Percentiles rank a stretch among this genome's conserved stretches.
phyloP scores from a whole-genome alignment of 2,113 vertebrate species.

The Myiagra hebetior region DNA sequence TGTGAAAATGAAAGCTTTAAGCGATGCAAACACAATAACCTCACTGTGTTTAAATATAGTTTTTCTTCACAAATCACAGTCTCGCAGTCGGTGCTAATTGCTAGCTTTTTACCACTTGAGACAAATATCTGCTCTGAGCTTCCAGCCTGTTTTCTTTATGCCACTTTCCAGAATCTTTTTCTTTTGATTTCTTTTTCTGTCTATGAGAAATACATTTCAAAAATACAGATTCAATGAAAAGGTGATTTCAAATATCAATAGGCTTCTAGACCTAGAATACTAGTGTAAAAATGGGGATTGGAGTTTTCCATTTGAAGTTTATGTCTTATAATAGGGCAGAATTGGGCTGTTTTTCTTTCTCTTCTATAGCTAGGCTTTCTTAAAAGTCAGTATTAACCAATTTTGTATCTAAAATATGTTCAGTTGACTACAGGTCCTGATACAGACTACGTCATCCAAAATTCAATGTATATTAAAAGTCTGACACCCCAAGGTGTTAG shows the following conservation, averaged over 20 bases:
- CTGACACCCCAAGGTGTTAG: background rate
- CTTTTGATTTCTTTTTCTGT: background rate
- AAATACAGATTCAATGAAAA: background rate
- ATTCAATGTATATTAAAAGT: background rate
- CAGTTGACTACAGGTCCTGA: background rate
- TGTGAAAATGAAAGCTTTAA: background rate
- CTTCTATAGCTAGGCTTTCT: background rate
- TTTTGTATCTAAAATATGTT: background rate
- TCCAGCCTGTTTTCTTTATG: background rate
- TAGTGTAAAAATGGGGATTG: background rate
- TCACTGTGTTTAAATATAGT: background rate
- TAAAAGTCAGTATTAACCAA: background rate
- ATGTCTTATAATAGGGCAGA: background rate
- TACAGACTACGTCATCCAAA: background rate
- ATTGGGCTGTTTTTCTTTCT: background rate
- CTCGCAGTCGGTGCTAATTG: background rate
- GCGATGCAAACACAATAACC: background rate
- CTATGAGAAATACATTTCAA: background rate
- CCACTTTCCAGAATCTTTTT: background rate
- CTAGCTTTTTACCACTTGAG: background rate
- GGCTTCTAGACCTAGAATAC: background rate
- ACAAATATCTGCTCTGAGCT: background rate
- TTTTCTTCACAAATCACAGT: constrained; percentile 16
- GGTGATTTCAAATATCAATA: background rate
- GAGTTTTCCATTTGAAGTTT: background rate